Conservation (phyloP, 2,797 vertebrate species). For the Cossypha niveicapilla region DNA sequence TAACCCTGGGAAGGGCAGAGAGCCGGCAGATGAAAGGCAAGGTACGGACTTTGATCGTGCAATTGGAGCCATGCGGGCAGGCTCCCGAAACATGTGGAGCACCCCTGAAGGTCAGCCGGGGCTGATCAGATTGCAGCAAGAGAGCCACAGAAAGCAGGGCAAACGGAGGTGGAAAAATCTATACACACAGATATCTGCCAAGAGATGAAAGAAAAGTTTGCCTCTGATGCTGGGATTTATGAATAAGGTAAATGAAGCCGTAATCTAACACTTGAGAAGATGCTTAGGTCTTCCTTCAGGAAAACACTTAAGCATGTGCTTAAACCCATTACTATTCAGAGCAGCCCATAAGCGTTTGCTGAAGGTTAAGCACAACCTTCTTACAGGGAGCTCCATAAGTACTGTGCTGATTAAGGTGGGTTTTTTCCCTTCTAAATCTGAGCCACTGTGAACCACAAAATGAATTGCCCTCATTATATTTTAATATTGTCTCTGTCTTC, state of each 20-base stretch:
- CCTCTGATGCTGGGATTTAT: not conserved
- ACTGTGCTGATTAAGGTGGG: not conserved
- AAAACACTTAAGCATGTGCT: conserved; percentile 5
- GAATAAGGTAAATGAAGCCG: not conserved
- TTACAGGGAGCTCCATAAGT: not conserved
- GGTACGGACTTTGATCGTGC: not conserved
- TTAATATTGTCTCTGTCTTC: not conserved
- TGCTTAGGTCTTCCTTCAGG: conserved; percentile 6
- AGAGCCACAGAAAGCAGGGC: not conserved
- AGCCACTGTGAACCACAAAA: not conserved
- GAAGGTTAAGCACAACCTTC: conserved; percentile 13
- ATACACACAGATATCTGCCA: not conserved
- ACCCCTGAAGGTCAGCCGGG: not conserved
- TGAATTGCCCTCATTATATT: not conserved
- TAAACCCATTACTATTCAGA: conserved; percentile 26
- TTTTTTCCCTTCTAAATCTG: not conserved
- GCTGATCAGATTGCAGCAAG: conserved; percentile 15
- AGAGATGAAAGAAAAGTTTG: conserved; percentile 5
- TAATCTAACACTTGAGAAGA: not conserved
- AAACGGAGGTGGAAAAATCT: not conserved
- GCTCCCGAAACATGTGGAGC: not conserved
- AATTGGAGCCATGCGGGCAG: not conserved
- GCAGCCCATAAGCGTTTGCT: not conserved
- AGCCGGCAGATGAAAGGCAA: conserved; percentile 17
- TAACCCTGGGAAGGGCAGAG: not conserved